Evolutionary conservation across 2,113 vertebrate genomes (phyloP).

Genomic region (Geothlypis trichas): DNA sequence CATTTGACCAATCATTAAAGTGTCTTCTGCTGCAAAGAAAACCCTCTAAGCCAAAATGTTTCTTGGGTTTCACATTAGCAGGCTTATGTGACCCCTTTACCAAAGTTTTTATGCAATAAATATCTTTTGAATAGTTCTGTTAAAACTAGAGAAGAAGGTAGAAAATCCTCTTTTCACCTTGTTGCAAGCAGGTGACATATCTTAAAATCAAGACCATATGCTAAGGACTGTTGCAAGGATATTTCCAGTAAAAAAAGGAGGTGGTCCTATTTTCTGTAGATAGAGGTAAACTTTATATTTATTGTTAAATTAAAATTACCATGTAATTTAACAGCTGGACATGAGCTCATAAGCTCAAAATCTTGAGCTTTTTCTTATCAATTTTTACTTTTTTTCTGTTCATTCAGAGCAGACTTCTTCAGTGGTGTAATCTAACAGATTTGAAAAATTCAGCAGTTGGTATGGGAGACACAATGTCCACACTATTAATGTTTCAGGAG

Average conservation of each 20-base stretch:
- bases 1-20: slow-evolving; percentile 68
- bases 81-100: slow-evolving; percentile 4
- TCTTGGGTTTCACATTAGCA: slow-evolving; percentile 22
- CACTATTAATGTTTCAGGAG: background rate
- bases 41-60: slow-evolving; percentile 42
- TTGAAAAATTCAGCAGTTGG: background rate
- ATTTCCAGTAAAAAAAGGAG: background rate
- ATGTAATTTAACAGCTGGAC: background rate
- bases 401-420: background rate
- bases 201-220: slow-evolving; percentile 21
- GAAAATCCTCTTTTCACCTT: background rate
- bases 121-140: background rate
- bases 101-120: slow-evolving; percentile 2
- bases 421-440: background rate
- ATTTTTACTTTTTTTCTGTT: background rate
- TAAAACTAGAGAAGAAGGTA: background rate
- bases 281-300: background rate
- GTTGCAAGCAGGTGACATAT: background rate
- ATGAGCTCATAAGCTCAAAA: background rate
- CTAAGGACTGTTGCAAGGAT: background rate
- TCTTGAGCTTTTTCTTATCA: background rate
- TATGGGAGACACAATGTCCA: background rate
- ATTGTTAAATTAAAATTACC: background rate
- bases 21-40: slow-evolving; percentile 50
- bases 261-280: background rate